A percentile compares a stretch with the other conserved stretches of the same genome.
These are phyloP conservation scores for Cotesia typhae DNA, from an alignment of 1,140 invertebrate species.

Conservation along the genomic window DNA sequence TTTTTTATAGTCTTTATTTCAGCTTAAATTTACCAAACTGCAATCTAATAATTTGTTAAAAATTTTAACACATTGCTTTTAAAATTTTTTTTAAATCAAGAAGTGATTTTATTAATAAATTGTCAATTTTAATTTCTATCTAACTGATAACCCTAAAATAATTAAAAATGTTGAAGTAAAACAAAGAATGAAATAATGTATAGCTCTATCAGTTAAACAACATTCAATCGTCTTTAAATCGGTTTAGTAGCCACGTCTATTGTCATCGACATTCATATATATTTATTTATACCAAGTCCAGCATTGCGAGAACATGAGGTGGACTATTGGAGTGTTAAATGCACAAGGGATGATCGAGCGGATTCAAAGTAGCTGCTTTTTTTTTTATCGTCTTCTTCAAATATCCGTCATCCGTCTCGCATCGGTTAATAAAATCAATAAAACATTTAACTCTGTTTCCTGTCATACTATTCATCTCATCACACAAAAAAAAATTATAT, in stretches of 20 bases:
- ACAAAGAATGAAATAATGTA: background rate
- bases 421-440: slow-evolving; percentile 12
- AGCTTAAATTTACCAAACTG: no score
- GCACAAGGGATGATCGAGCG: slow-evolving; percentile 23
- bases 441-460: background rate
- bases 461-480: background rate
- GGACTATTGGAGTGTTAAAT: slow-evolving; percentile 34
- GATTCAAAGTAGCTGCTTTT: background rate
- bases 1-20: no score
- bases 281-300: slow-evolving; percentile 31
- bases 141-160: no score
- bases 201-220: slow-evolving; percentile 41
- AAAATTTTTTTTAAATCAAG: no score
- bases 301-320: slow-evolving; percentile 9
- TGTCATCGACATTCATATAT: slow-evolving; percentile 23
- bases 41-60: no score
- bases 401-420: background rate
- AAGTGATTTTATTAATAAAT: no score
- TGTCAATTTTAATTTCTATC: no score
- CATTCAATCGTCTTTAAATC: slow-evolving; percentile 38
- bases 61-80: no score
- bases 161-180: no score
- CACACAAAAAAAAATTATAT: background rate
- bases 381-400: background rate
- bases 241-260: slow-evolving; percentile 23